Conservation (phyloP, 2,888 invertebrate species). For the Meghimatium bilineatum region DNA sequence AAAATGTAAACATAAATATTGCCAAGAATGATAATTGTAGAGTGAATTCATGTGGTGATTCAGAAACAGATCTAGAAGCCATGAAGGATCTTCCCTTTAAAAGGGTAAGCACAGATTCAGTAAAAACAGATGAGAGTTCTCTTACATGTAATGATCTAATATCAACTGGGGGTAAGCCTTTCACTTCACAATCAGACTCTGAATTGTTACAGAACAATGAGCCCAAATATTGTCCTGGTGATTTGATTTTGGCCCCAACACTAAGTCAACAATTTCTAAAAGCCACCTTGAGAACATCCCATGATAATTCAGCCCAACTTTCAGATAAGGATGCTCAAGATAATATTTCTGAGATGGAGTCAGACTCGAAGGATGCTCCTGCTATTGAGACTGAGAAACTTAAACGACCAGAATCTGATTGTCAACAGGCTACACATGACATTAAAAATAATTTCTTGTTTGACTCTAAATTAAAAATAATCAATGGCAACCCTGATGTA, state of each 20-base stretch:
- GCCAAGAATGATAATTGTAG: not conserved
- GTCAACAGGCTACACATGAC: not conserved
- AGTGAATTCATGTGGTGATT: not conserved
- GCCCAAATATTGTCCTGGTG: constrained; percentile 35
- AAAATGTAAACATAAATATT: not conserved
- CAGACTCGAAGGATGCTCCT: not conserved
- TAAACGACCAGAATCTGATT: not conserved
- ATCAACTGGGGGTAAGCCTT: not conserved
- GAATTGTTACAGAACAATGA: constrained; percentile 1
- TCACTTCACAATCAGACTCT: not conserved
- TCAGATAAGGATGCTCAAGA: not conserved
- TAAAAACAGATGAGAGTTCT: not conserved
- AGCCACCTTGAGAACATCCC: not conserved
- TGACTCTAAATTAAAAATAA: not conserved
- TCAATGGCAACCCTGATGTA: not conserved
- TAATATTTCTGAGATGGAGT: not conserved
- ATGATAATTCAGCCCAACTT: not conserved
- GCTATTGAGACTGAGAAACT: not conserved
- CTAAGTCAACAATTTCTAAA: constrained; percentile 20
- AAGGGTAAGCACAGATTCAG: not conserved
- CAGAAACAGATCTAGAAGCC: not conserved
- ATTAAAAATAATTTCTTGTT: not conserved
- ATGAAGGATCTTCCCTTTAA: no score
- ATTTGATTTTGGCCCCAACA: constrained; percentile 31
- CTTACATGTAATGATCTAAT: no score